Base-by-base conservation (phyloP, 2,797 vertebrate genomes). In the Tiaroga cobitis region DNA sequence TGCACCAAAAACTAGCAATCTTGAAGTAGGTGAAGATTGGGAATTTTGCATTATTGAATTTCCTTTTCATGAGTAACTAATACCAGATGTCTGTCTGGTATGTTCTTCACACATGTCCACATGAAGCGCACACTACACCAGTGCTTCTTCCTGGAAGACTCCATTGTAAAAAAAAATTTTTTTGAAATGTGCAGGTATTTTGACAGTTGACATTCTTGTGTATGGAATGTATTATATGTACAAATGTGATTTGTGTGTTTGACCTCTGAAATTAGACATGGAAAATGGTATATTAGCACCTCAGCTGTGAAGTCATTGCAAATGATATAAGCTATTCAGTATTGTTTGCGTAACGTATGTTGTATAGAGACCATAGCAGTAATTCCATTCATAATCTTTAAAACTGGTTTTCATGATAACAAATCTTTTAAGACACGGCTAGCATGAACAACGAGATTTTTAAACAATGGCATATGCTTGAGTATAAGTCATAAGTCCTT, bases 341-440 rank as follows among this genome's bases (percentile, higher is more conserved):
- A 63, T 46, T 29, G 41, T 2, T 73, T 11, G 0, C 0, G 3
- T 24, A 54, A 34, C 1, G 18, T 68, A 7, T 61, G 37, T 18
- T 24, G 34, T 61, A 39, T 41, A 56, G 34, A 63, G 2, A 19
- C 24, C 46, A 54, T 2, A 51, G 67, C 63, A 51, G 7, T 69
- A 68, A 80, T 34, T 65, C 43, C 32, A 51, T 54, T 80, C 16
- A 79, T 59, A 63, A n/a, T 3, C 29, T 80, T 67, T 32, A 51
- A 68, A 80, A 80, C 79, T 49, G 79, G 78, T 68, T 51, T 80
- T 24, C 68, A 49, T 32, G 26, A 29, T 24, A n/a, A 34, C 11
- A 51, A n/a, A 68, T 68, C 19, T 51, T 51, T 51, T 21, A 26
- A 54, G 41, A 46, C 32, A 26, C 15, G 29, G 41, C 26, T 24